Evolutionary conservation across 2,797 vertebrate genomes (phyloP), one percentile per base, ranked within the genome.

Genomic region (Capromys pilorides): DNA sequence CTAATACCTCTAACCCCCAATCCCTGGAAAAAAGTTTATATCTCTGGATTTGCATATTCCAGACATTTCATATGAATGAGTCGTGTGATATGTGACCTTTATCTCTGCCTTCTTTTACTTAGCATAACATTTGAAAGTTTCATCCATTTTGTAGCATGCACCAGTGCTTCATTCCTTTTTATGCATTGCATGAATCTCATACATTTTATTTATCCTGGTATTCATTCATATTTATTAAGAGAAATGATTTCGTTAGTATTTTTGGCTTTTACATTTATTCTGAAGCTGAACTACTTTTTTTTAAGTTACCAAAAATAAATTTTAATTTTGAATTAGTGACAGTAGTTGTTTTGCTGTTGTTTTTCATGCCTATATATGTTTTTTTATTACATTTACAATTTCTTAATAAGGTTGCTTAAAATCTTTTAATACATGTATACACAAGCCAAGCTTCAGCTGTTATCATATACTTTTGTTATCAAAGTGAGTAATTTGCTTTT

Each of bases 221-320:
- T 81, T 62, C 80, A 83, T 91, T 73, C 28, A 62, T 80, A 31
- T 41, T 92, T n/a, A 41, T 36, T 18, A 85, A 80, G 54, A 61
- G 9, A 21, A 78, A 26, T 91, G 16, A 28, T 51, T 61, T 94
- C 96, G 51, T 85, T 85, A 78, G 45, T 85, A 21, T 67, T 75
- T 78, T 93, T 66, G 69, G 10, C 26, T 95, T 77, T 85, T 90
- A 82, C 2, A 51, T 84, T 77, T 95, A 73, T 88, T 94, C 22
- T 90, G 33, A 90, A 94, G 67, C 7, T 39, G 90, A 59, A 89
- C 11, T 84, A 54, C 67, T 84, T 84, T 81, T 80, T 93, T 64
- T 0, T 78, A 92, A 57, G 21, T 79, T 95, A 31, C 28, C 82
- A 57, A 88, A 96, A 88, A 79, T 88, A 67, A 95, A 77, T 24